Conservation (phyloP, 2,888 invertebrate species). For the Lysandra coridon region DNA sequence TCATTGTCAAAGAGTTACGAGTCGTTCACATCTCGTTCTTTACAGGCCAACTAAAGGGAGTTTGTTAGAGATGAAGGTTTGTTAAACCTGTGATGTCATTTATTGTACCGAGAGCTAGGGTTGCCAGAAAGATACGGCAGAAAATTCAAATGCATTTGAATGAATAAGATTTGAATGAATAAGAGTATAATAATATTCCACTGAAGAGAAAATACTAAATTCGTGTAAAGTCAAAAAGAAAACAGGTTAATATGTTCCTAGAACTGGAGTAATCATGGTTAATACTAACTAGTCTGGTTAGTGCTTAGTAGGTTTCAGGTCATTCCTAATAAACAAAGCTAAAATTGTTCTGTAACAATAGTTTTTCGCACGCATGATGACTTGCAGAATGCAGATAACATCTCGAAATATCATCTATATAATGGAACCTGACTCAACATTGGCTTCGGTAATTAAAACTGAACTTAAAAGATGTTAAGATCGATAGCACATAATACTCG, state of each 20-base stretch:
- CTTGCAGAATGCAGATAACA: neutral
- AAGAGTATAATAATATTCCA: neutral
- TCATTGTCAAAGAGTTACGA: constrained; percentile 51
- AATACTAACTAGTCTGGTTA: neutral
- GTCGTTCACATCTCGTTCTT: constrained; percentile 41
- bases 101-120: neutral
- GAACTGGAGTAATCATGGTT: neutral
- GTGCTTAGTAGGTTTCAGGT: neutral
- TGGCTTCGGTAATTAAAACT: neutral
- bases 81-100: constrained; percentile 17
- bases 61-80: constrained; percentile 34
- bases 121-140: neutral
- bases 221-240: neutral
- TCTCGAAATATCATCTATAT: neutral
- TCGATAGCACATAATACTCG: neutral
- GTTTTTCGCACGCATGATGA: neutral
- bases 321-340: neutral
- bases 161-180: neutral
- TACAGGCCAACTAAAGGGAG: constrained; percentile 32
- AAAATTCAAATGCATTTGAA: neutral
- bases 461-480: neutral
- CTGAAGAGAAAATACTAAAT: neutral
- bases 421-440: neutral
- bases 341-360: neutral
- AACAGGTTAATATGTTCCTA: neutral